Conservation (phyloP, 92 coral and sea anemone genomes). For the Porites divaricata region DNA sequence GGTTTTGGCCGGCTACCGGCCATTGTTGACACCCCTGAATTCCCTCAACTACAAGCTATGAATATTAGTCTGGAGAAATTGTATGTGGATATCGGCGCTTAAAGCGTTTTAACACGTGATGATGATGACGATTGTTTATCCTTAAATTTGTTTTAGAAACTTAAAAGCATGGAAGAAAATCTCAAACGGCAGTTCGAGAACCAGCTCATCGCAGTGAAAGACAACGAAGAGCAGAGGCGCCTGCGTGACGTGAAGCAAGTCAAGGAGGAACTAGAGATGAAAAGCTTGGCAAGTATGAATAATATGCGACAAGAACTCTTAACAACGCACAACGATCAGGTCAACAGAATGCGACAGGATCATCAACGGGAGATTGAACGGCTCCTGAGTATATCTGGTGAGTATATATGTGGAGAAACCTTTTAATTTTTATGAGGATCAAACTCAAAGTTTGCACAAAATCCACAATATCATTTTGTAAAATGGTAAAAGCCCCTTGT, state of each 20-base stretch:
- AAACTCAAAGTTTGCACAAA: too few relatives aligned
- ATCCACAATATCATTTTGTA: too few relatives aligned
- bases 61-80: too few relatives aligned
- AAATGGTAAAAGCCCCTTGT: too few relatives aligned
- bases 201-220: slow-evolving; percentile 58
- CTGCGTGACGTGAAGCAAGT: slow-evolving; percentile 58
- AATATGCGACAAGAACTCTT: slow-evolving; percentile 66
- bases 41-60: too few relatives aligned
- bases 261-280: slow-evolving; percentile 59
- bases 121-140: too few relatives aligned
- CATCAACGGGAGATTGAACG: slow-evolving; percentile 87
- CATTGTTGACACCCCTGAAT: too few relatives aligned
- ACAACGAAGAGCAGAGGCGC: slow-evolving; percentile 65
- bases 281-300: slow-evolving; percentile 61
- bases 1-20: too few relatives aligned
- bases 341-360: slow-evolving; percentile 83
- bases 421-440: too few relatives aligned
- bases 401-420: neutral
- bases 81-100: too few relatives aligned
- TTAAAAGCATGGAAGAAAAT: slow-evolving; percentile 73
- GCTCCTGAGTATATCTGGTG: slow-evolving; percentile 68
- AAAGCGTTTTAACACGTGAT: too few relatives aligned
- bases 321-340: slow-evolving; percentile 63
- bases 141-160: slow-evolving; percentile 45
- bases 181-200: slow-evolving; percentile 84